Percentiles rank a stretch among this genome's conserved stretches.
These are phyloP conservation scores for Eleutherodactylus coqui DNA, from an alignment of 2,797 vertebrate species.

Conservation along the genomic window DNA sequence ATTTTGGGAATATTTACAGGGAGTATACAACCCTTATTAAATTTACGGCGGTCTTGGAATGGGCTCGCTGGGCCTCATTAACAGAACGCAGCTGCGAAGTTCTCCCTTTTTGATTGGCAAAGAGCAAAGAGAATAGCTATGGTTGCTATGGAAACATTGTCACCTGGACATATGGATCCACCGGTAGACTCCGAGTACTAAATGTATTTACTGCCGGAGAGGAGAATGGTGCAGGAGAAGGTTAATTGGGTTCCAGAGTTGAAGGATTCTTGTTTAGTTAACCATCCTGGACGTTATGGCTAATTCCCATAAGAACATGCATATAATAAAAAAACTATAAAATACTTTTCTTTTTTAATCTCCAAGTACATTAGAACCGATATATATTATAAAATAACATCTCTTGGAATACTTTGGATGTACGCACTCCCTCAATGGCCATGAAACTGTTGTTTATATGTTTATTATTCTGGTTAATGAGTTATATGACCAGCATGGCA, in stretches of 20 bases:
- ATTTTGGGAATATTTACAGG: slow-evolving; percentile 49
- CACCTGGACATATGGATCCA: slow-evolving; percentile 28
- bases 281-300: neutral
- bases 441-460: neutral
- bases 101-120: neutral
- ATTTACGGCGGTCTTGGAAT: slow-evolving; percentile 38
- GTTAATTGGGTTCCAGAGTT: slow-evolving; percentile 18
- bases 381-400: neutral
- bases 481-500: neutral
- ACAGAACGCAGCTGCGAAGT: slow-evolving; percentile 35
- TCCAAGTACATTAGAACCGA: neutral
- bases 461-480: slow-evolving; percentile 23
- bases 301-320: neutral
- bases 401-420: neutral
- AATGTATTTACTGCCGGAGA: slow-evolving; percentile 23
- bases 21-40: slow-evolving; percentile 49
- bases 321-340: neutral
- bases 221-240: neutral
- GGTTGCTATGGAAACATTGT: slow-evolving; percentile 40
- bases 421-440: neutral
- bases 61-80: slow-evolving; percentile 61
- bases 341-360: neutral
- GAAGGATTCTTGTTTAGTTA: neutral
- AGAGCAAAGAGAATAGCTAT: slow-evolving; percentile 14
- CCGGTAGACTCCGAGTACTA: neutral